Percentiles rank a stretch among this genome's conserved stretches.
Evolutionary conservation across 2,113 vertebrate species (phyloP).

Genomic region (Clinocottus analis): DNA sequence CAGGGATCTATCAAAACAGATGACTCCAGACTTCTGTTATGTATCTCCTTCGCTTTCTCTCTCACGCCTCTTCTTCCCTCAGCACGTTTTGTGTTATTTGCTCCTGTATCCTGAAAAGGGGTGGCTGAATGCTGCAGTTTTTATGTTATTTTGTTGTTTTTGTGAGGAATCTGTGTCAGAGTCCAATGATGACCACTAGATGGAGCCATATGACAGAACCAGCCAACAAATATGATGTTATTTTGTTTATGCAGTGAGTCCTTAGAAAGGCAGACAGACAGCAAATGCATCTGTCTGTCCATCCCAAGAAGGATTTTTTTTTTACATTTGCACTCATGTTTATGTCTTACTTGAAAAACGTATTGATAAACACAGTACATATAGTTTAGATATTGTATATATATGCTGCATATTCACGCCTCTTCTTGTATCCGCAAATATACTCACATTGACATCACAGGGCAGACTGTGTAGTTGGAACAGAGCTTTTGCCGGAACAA

Average conservation of each 20-base stretch:
- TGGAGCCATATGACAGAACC: constrained; percentile 42
- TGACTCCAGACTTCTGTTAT: constrained; percentile 3
- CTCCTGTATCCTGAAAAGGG: neutral
- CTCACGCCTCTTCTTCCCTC: too few relatives aligned
- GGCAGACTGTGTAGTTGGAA: neutral
- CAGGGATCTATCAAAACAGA: constrained; percentile 9
- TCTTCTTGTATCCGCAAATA: neutral
- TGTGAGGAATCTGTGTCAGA: neutral
- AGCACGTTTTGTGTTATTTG: neutral
- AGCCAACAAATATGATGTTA: neutral
- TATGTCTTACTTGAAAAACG: neutral
- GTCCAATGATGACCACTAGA: constrained; percentile 46
- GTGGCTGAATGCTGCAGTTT: neutral
- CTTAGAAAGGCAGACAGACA: neutral
- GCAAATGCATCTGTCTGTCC: neutral
- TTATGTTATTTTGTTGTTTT: neutral
- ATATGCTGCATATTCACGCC: neutral
- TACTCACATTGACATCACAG: neutral
- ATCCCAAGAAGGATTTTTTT: neutral
- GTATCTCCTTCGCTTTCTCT: neutral
- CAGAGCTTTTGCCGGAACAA: neutral
- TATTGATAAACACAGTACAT: neutral
- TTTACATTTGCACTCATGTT: neutral
- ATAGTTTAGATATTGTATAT: neutral
- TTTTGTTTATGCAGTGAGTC: neutral